Percentiles rank a stretch among this genome's conserved stretches.
Evolutionary conservation across 2,797 vertebrate species (phyloP).

Genomic region (Spizella passerina): DNA sequence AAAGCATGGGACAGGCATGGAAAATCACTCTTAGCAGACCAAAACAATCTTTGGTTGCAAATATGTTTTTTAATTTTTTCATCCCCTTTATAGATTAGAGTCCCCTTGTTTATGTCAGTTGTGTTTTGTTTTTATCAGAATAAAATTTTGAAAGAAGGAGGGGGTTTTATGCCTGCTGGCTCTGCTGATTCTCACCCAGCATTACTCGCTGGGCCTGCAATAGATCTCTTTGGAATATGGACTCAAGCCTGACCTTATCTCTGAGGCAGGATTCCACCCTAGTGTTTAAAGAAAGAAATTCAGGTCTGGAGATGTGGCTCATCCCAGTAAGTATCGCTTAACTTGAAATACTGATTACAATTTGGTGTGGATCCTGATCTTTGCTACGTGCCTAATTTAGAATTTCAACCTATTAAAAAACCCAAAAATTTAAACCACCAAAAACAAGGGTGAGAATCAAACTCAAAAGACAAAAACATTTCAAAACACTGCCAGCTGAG

Average conservation of each 20-base stretch:
- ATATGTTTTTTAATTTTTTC: background rate
- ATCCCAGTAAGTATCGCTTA: background rate
- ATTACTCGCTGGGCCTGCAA: background rate
- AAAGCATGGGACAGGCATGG: background rate
- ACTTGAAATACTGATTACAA: background rate
- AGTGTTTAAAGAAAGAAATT: background rate
- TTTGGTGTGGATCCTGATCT: background rate
- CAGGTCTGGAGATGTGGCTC: background rate
- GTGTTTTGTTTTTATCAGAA: background rate
- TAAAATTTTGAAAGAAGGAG: background rate
- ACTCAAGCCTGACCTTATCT: background rate
- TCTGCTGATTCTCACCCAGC: background rate
- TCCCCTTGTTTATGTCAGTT: background rate
- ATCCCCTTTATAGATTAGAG: background rate
- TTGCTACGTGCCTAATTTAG: background rate
- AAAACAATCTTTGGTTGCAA: background rate
- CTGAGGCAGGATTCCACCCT: background rate
- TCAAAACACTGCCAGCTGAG: background rate
- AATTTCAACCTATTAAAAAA: background rate
- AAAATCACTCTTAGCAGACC: background rate
- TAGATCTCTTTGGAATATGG: background rate
- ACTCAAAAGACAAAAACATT: background rate
- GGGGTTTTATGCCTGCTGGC: background rate
- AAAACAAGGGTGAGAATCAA: background rate
- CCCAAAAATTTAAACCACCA: rapidly evolving